A percentile compares a stretch with the other conserved stretches of the same genome.
Conservation (phyloP, 2,113 vertebrate species). For the Excalfactoria chinensis region DNA sequence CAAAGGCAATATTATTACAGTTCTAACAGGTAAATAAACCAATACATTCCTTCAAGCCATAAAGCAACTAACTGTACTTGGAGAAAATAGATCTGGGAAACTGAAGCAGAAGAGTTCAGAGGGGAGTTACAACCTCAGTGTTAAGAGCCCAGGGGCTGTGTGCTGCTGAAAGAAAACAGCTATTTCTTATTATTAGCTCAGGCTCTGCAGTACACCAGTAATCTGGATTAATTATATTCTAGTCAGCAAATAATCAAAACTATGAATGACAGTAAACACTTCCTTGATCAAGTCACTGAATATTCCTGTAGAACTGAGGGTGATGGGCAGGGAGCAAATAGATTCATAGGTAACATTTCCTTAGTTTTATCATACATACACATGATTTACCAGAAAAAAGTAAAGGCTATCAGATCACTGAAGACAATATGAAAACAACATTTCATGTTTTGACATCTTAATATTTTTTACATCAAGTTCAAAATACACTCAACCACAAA, state of each 20-base stretch:
- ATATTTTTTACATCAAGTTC: neutral
- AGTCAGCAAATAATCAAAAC: neutral
- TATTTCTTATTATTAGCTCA: neutral
- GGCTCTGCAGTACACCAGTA: neutral
- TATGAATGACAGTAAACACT: neutral
- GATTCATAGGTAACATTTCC: neutral
- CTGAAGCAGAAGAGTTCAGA: conserved; percentile 36
- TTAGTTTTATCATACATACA: neutral
- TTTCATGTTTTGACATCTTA: neutral
- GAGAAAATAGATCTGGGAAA: conserved; percentile 66
- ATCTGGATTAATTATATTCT: neutral
- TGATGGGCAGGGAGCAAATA: neutral
- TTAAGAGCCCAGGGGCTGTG: neutral
- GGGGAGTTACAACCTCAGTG: conserved; percentile 11
- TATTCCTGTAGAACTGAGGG: neutral
- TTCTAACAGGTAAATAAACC: conserved; percentile 76
- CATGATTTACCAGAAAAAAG: neutral
- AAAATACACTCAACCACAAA: neutral
- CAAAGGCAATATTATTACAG: conserved; percentile 77
- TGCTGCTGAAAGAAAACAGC: neutral
- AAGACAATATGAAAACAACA: neutral
- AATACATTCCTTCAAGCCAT: conserved; percentile 69
- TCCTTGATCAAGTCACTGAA: neutral
- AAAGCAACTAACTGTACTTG: conserved; percentile 66
- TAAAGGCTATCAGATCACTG: neutral